Evolutionary conservation across 2,113 vertebrate species (phyloP).

Genomic region (Notechis scutatus): DNA sequence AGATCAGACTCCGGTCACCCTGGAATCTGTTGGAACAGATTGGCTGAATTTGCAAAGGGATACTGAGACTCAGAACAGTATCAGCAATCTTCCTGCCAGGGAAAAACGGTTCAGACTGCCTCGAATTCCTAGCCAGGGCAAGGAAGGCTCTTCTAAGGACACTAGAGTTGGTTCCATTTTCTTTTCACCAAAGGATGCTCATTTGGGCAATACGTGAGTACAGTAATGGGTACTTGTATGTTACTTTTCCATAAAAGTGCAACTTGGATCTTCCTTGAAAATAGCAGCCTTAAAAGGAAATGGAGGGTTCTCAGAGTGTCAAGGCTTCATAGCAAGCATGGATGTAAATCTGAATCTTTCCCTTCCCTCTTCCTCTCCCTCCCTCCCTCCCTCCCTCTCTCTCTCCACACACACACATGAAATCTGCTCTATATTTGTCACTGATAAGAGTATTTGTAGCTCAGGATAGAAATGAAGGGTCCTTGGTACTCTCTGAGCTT

Average conservation of each 20-base stretch:
- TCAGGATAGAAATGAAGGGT: neutral
- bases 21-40: conserved; percentile 58
- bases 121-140: conserved; percentile 60
- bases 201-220: conserved; percentile 80
- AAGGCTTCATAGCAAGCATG: neutral
- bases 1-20: conserved; percentile 16
- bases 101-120: conserved; percentile 57
- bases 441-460: neutral
- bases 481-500: neutral
- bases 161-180: conserved; percentile 73
- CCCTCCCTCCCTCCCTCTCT: no score
- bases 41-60: conserved; percentile 73
- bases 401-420: neutral
- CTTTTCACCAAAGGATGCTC: conserved; percentile 83
- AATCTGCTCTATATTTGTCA: neutral
- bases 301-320: neutral
- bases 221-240: conserved; percentile 15
- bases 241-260: neutral
- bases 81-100: conserved; percentile 53
- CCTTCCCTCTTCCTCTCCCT: no score
- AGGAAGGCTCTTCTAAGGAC: conserved; percentile 64
- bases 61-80: conserved; percentile 69
- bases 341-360: neutral
- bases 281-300: neutral
- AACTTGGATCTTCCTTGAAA: neutral